A percentile compares a stretch with the other conserved stretches of the same genome.
Conservation (phyloP, 2,797 vertebrate genomes). For the Leptoclinus maculatus region DNA sequence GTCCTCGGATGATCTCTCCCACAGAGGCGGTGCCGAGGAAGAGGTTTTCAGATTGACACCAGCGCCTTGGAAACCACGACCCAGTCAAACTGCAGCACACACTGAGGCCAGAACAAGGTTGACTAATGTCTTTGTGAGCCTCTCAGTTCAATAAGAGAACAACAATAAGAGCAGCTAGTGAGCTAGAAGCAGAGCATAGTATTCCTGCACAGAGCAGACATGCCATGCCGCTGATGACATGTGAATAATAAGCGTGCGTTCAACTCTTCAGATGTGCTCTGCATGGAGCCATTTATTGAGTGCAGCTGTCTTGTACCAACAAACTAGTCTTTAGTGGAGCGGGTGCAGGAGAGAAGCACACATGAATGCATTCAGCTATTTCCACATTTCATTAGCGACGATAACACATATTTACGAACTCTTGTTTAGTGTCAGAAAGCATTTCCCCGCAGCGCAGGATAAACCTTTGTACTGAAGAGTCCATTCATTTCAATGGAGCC, state of each 20-base stretch:
- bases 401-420: slow-evolving; percentile 42
- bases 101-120: slow-evolving; percentile 57
- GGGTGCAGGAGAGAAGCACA: slow-evolving; percentile 49
- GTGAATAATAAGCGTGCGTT: slow-evolving; percentile 74
- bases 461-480: slow-evolving; percentile 14
- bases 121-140: slow-evolving; percentile 39
- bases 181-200: slow-evolving; percentile 57
- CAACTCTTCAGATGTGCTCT: slow-evolving; percentile 62
- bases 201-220: slow-evolving; percentile 63
- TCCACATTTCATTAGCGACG: slow-evolving; percentile 58
- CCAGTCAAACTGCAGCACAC: slow-evolving; percentile 45
- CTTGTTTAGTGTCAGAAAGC: slow-evolving; percentile 29
- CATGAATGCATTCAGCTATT: slow-evolving; percentile 51
- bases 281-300: slow-evolving; percentile 77
- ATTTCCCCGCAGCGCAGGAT: slow-evolving; percentile 26
- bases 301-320: slow-evolving; percentile 78
- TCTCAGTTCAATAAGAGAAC: slow-evolving; percentile 39
- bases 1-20: slow-evolving; percentile 77
- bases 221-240: slow-evolving; percentile 80
- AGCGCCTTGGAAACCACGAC: slow-evolving; percentile 64
- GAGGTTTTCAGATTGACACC: slow-evolving; percentile 60
- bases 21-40: slow-evolving; percentile 48
- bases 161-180: slow-evolving; percentile 27
- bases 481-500: slow-evolving; percentile 14
- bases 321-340: slow-evolving; percentile 63